Conservation (phyloP, 1,140 invertebrate genomes). For the Caenorhabditis briggsae region DNA sequence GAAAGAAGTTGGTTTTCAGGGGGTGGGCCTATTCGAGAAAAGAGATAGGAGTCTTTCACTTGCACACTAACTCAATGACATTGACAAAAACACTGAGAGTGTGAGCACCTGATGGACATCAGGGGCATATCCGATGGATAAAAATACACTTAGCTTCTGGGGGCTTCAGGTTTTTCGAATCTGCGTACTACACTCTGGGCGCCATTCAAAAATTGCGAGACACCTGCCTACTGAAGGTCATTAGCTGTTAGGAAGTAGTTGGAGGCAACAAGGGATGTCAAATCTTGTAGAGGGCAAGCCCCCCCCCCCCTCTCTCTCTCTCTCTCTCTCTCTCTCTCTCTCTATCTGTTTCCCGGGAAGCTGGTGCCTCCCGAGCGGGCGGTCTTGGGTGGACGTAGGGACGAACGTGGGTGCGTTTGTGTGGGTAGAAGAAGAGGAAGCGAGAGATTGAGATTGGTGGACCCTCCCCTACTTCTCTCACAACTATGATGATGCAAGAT, state of each 20-base stretch:
- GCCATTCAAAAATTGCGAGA: background rate
- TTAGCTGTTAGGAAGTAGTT: background rate
- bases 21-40: background rate
- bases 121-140: background rate
- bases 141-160: background rate
- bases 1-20: background rate
- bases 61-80: conserved; percentile 20
- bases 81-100: conserved; percentile 41
- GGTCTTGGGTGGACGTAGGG: background rate
- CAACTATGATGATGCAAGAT: conserved; percentile 49
- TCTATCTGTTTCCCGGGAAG: background rate
- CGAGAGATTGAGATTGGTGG: conserved; percentile 45
- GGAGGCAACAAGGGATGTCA: conserved; percentile 1
- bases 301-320: too few species aligned
- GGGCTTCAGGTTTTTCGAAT: background rate
- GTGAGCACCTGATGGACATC: conserved; percentile 39
- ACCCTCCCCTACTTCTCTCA: background rate
- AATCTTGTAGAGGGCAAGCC: background rate
- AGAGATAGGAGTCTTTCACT: conserved; percentile 7
- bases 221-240: conserved; percentile 30
- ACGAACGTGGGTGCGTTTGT: background rate
- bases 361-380: conserved; percentile 4
- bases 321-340: too few species aligned
- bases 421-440: background rate
- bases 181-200: too few species aligned